Evolutionary conservation across 2,888 invertebrate species (phyloP).

Genomic region (Aphidoletes aphidimyza): DNA sequence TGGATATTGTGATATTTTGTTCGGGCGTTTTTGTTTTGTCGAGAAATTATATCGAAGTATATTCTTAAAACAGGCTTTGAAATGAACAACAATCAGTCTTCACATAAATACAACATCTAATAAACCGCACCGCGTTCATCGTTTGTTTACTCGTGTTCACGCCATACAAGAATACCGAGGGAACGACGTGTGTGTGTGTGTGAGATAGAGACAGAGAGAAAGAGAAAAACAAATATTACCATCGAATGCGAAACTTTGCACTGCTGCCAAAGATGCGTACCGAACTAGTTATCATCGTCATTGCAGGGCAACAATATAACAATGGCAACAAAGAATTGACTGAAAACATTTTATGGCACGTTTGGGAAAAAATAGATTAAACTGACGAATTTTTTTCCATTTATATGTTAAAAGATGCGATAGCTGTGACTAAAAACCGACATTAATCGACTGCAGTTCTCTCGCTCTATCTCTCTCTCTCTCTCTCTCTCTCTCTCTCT

Average conservation of each 20-base stretch:
- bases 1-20: neutral
- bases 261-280: neutral
- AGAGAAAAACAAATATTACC: no score
- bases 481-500: no score
- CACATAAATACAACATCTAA: conserved; percentile 49
- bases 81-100: conserved; percentile 51
- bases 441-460: neutral
- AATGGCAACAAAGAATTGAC: conserved; percentile 43
- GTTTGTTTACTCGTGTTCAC: neutral
- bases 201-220: no score
- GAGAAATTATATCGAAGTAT: neutral
- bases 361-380: conserved; percentile 54
- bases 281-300: conserved; percentile 4
- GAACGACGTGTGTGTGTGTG: no score
- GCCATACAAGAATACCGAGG: no score
- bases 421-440: conserved; percentile 52
- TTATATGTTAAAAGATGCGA: conserved; percentile 43
- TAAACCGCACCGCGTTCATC: neutral
- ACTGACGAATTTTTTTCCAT: conserved; percentile 30
- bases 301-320: neutral
- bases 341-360: conserved; percentile 50
- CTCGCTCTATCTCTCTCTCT: no score
- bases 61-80: neutral
- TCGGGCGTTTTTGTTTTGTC: neutral
- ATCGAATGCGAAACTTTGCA: conserved; percentile 15